Conservation (phyloP, 2,888 invertebrate genomes). For the Orthosia cruda region DNA sequence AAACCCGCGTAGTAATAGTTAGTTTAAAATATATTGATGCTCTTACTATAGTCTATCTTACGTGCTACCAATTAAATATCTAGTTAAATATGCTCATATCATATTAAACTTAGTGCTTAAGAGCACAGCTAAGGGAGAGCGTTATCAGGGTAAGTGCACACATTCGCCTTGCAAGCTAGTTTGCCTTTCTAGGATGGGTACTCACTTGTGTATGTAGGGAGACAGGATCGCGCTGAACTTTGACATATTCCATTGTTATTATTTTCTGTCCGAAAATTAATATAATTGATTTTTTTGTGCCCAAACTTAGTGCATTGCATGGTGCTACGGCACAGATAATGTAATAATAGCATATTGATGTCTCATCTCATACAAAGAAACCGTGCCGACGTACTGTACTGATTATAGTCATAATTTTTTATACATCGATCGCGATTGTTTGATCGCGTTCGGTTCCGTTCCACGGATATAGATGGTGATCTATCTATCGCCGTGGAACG, state of each 20-base stretch:
- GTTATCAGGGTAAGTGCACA: constrained; percentile 46
- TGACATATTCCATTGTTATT: constrained; percentile 10
- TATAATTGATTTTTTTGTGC: neutral
- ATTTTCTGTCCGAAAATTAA: neutral
- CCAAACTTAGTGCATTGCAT: no score
- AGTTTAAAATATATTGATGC: neutral
- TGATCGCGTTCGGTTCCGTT: no score
- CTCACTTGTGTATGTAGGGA: constrained; percentile 3
- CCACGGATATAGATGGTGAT: no score
- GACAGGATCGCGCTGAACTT: constrained; percentile 20
- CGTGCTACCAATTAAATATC: neutral
- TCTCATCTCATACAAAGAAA: no score
- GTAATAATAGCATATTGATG: no score
- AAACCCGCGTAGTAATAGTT: no score
- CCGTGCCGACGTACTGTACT: no score
- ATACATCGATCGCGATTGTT: no score
- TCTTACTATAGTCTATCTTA: neutral
- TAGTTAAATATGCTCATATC: constrained; percentile 3
- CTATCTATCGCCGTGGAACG: no score
- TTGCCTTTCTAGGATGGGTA: constrained; percentile 27
- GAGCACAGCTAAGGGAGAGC: constrained; percentile 18
- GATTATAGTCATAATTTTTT: no score
- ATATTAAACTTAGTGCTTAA: constrained; percentile 35
- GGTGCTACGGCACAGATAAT: no score
- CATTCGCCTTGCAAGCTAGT: constrained; percentile 20